Conservation (phyloP, 2,888 invertebrate species). For the Argyresthia albistria region DNA sequence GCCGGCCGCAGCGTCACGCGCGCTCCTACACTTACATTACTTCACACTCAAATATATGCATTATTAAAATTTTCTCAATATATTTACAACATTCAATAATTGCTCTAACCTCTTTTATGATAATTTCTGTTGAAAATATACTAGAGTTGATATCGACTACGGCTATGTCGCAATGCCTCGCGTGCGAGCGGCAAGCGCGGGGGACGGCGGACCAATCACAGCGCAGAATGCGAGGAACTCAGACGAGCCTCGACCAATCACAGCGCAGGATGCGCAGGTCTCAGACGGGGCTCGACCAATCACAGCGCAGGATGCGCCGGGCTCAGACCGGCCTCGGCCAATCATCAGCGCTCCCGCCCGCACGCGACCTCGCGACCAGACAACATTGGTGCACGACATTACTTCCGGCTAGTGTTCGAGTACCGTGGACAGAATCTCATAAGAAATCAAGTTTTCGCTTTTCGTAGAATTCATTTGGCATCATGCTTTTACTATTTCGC, state of each 20-base stretch:
- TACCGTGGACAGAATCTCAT: conserved; percentile 20
- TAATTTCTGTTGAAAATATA: conserved; percentile 24
- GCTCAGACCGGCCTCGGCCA: conserved; percentile 1
- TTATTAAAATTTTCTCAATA: conserved; percentile 15
- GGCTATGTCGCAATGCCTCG: conserved; percentile 8
- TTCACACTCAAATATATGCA: conserved; percentile 15
- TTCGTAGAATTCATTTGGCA: conserved; percentile 6
- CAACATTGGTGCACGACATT: neutral
- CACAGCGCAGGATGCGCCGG: conserved; percentile 5
- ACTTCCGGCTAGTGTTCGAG: conserved; percentile 5
- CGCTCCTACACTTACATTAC: neutral
- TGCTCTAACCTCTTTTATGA: conserved; percentile 22
- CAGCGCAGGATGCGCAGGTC: neutral
- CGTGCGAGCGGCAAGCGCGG: conserved; percentile 4
- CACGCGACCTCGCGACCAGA: neutral
- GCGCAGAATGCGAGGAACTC: conserved; percentile 5
- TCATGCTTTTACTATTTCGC: neutral
- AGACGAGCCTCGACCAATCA: neutral
- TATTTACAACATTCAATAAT: conserved; percentile 46
- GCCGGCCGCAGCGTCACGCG: neutral
- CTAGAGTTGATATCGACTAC: conserved; percentile 9
- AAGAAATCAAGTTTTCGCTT: conserved; percentile 15
- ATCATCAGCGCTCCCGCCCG: neutral
- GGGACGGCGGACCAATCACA: neutral
- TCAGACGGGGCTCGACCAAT: neutral